Conservation (phyloP, 2,797 vertebrate genomes). For the Muscicapa comitata region DNA sequence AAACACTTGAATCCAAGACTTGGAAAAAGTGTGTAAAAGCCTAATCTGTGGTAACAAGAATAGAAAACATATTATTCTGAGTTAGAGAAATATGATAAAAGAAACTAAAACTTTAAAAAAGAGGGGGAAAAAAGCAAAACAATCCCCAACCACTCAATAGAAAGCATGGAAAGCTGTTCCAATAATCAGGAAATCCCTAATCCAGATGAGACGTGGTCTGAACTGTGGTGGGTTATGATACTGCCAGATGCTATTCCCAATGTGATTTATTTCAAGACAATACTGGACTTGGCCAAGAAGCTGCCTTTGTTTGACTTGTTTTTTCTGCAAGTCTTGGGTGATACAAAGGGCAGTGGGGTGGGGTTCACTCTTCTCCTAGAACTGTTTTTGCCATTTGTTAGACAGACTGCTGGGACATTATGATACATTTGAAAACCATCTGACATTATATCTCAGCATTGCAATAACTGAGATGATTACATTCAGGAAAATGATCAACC, state of each 20-base stretch:
- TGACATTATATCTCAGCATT: background rate
- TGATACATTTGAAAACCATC: background rate
- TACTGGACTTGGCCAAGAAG: background rate
- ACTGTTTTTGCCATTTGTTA: background rate
- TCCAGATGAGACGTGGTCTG: background rate
- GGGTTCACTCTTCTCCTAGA: background rate
- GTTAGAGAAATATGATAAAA: background rate
- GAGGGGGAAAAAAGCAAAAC: rapidly evolving
- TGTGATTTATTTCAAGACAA: background rate
- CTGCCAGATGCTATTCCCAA: background rate
- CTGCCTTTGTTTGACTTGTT: conserved; percentile 8
- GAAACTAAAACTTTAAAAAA: background rate
- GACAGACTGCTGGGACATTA: background rate
- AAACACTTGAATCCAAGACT: background rate
- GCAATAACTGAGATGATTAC: background rate
- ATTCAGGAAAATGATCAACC: background rate
- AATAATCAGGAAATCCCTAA: background rate
- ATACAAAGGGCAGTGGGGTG: background rate
- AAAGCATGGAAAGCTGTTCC: background rate
- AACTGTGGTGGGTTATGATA: background rate
- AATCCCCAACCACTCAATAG: background rate
- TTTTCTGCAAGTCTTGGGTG: background rate
- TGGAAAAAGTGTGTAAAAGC: background rate
- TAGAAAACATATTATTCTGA: background rate
- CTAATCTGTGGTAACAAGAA: background rate